Conservation (phyloP, 2,888 invertebrate species). For the Sceliomorpha sp. region DNA sequence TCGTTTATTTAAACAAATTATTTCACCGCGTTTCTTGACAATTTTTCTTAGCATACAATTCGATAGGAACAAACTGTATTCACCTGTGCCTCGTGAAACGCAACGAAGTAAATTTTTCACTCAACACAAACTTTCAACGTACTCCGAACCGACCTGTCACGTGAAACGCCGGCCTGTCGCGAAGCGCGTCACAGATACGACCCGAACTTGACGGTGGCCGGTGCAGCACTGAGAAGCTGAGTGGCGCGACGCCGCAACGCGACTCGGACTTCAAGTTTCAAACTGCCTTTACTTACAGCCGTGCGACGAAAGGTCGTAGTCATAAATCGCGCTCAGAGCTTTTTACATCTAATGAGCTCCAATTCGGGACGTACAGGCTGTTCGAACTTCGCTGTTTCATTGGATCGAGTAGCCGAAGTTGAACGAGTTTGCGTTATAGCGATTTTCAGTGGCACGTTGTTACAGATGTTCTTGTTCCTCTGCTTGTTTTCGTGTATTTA, state of each 20-base stretch:
- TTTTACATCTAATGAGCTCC: conserved; percentile 38
- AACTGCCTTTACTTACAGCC: conserved; percentile 18
- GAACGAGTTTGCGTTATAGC: too few relatives aligned
- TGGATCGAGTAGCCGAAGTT: too few relatives aligned
- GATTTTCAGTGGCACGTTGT: too few relatives aligned
- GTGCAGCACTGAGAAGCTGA: conserved; percentile 41
- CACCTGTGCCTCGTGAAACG: conserved; percentile 9
- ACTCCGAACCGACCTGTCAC: conserved; percentile 27
- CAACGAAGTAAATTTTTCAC: conserved; percentile 4
- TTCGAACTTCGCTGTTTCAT: conserved; percentile 3
- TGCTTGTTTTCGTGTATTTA: too few relatives aligned
- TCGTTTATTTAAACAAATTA: too few relatives aligned
- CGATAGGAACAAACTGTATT: too few relatives aligned
- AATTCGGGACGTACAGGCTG: conserved; percentile 19
- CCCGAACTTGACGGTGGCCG: conserved; percentile 43
- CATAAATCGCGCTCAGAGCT: conserved; percentile 31
- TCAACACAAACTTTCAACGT: not conserved
- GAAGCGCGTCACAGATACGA: conserved; percentile 24
- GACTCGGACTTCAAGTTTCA: conserved; percentile 18
- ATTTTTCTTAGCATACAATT: too few relatives aligned
- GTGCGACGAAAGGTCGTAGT: conserved; percentile 17
- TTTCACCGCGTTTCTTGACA: too few relatives aligned
- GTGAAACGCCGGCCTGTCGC: conserved; percentile 41
- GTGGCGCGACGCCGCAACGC: conserved; percentile 20
- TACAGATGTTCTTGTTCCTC: too few relatives aligned